These are phyloP conservation scores for Lipotes vexillifer DNA, from an alignment of 2,113 vertebrate genomes.

Conservation along the genomic window DNA sequence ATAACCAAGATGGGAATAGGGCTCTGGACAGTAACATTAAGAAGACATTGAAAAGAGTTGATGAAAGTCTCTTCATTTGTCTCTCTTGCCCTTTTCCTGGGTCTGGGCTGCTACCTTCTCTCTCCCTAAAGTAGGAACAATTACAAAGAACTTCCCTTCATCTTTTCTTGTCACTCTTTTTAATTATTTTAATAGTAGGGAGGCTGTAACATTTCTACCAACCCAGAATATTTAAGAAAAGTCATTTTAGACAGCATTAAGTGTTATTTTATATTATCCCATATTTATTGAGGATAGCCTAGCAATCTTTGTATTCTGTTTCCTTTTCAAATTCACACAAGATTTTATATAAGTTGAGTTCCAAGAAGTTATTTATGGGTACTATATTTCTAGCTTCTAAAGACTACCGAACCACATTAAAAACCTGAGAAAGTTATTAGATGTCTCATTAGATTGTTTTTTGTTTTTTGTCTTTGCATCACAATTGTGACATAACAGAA, in stretches of 20 bases:
- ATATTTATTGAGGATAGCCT: neutral
- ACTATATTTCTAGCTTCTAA: neutral
- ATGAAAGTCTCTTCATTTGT: neutral
- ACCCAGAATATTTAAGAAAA: neutral
- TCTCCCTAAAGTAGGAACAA: neutral
- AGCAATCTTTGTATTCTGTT: neutral
- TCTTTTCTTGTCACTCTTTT: neutral
- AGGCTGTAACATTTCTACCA: neutral
- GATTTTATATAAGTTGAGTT: conserved; percentile 3
- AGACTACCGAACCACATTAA: neutral
- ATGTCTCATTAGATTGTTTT: neutral
- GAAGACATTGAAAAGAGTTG: neutral
- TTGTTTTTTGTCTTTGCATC: neutral
- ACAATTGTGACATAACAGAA: neutral
- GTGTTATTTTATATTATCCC: neutral
- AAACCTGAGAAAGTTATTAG: neutral
- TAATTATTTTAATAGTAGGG: neutral
- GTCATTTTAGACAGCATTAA: neutral
- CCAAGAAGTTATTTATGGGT: neutral
- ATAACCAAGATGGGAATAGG: neutral
- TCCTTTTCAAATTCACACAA: neutral
- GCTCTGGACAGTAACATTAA: neutral
- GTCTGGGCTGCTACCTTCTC: neutral
- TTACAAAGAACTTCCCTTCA: neutral
- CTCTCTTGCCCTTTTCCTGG: neutral